Base-by-base conservation (phyloP, 1,140 invertebrate genomes). In the Heliconius hermathena region DNA sequence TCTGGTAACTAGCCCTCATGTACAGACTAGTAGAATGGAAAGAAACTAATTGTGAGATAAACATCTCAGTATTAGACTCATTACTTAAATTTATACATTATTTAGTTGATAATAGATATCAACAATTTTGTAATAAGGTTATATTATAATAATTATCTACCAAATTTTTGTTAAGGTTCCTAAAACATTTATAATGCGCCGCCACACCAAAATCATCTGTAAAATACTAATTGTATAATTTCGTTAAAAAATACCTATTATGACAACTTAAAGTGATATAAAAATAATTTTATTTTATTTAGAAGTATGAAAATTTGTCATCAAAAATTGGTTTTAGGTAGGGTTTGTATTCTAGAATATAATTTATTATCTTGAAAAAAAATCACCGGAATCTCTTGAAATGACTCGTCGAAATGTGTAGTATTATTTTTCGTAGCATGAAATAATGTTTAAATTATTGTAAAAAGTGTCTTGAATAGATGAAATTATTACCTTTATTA, bases 1-100 rank as follows among this genome's bases (percentile, higher is more conserved):
- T 71, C 70, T 54, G 22, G 66, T 54, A 71, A 72, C 75, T 75
- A 38, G 70, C 33, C 60, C 46, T 26, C 76, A 54, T 22, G 26
- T 75, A 22, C 70, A 71, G 26, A 22, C 76, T 72, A 11, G 26
- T 46, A 38, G 22, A 71, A 16, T 71, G 70, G 22, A 72, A 72
- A 41, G 71, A 72, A 72, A 20, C n/a, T 36, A 41, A 41, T 38
- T 66, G 3, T 66, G 22, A 66, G 13, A 26, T 29, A 16, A 29
- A 11, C 4, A 66, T 66, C 60, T 66, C 5, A 66, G 11, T 29
- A 6, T 66, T 5, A 9, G 11, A 26, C 8, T 66, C 3, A 22
- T 26, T 13, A 66, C 26, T 66, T 11, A 66, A 60, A 60, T 60
- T 22, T 60, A 60, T 11, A 60, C 2, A 4, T 46, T 46, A 46